phyloP scores from a whole-genome alignment of 2,113 vertebrate genomes.

The Leptobrachium ailaonicum region DNA sequence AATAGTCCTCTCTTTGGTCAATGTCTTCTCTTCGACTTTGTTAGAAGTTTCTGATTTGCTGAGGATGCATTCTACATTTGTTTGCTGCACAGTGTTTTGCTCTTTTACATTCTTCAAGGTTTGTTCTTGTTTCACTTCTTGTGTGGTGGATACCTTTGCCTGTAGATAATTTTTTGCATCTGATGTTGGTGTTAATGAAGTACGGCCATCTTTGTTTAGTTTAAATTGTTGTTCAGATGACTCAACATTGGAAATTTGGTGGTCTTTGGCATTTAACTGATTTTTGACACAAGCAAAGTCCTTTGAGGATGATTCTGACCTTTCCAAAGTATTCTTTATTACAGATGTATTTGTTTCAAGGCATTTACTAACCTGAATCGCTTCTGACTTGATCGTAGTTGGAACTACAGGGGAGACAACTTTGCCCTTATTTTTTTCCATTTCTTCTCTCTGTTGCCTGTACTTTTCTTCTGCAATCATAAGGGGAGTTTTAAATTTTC shows the following conservation, averaged over 20 bases:
- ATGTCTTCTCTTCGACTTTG: constrained; percentile 44
- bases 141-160: constrained; percentile 59
- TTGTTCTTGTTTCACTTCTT: constrained; percentile 61
- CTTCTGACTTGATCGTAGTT: constrained; percentile 43
- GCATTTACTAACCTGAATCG: constrained; percentile 52
- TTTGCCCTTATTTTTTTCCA: constrained; percentile 64
- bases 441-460: constrained; percentile 71
- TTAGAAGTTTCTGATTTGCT: constrained; percentile 60
- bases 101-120: constrained; percentile 59
- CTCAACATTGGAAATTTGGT: not conserved
- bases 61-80: constrained; percentile 56
- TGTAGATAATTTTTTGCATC: constrained; percentile 42
- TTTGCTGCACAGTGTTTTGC: constrained; percentile 58
- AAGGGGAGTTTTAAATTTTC: constrained; percentile 85
- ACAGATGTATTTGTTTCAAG: constrained; percentile 50
- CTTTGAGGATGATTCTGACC: not conserved
- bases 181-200: constrained; percentile 50
- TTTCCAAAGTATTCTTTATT: not conserved
- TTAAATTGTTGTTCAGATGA: not conserved
- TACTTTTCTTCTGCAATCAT: constrained; percentile 88
- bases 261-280: not conserved
- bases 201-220: constrained; percentile 48
- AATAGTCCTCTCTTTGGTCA: constrained; percentile 68
- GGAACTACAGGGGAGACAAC: constrained; percentile 33
- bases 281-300: not conserved